Base-by-base conservation (phyloP, 2,888 invertebrate species). In the Trissolcus japonicus region DNA sequence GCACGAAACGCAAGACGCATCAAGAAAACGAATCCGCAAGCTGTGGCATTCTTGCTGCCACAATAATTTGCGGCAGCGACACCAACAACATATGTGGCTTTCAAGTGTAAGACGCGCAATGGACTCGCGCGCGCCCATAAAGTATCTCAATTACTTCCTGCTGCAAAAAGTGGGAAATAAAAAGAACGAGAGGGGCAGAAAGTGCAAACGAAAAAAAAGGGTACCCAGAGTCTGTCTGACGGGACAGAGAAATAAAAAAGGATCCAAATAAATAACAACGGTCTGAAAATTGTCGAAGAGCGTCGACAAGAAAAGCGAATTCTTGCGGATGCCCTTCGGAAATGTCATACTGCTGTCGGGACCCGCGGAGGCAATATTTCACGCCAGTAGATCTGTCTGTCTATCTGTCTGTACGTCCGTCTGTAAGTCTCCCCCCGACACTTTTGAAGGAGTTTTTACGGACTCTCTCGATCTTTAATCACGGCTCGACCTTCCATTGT, bases 401-500 rank as follows among this genome's bases (percentile, higher is more conserved):
- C 80, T 77, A 72, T 81, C 78, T 60, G 78, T 69, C 75, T 76
- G 78, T 63, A 71, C 68, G 74, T 65, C 79, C 63, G 61, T 62
- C 67, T 61, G 56, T 63, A 59, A 59, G 69, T 41, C 7, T 25
- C 71, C 76, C 57, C 61, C 80, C 19, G 79, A 79, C 82, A 84
- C 84, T 86, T 85, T 86, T 86, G 79, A 85, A 86, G 84, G 82
- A 87, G 85, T 87, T 87, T 87, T 87, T 86, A 85, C 86, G 84
- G 81, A 87, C 86, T 86, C 87, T 85, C 87, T 85, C 87, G 87
- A 87, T 87, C 87, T 87, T 87, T 87, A 87, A 87, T 87, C 87
- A 87, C 87, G 84, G 85, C 87, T 87, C 87, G 87, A 87, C 87
- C 87, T 87, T 86, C 86, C 85, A 87, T 87, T 87, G 87, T 87